Evolutionary conservation across 2,797 vertebrate genomes (phyloP), one percentile per base, ranked within the genome.

Genomic region (Karalla daura): DNA sequence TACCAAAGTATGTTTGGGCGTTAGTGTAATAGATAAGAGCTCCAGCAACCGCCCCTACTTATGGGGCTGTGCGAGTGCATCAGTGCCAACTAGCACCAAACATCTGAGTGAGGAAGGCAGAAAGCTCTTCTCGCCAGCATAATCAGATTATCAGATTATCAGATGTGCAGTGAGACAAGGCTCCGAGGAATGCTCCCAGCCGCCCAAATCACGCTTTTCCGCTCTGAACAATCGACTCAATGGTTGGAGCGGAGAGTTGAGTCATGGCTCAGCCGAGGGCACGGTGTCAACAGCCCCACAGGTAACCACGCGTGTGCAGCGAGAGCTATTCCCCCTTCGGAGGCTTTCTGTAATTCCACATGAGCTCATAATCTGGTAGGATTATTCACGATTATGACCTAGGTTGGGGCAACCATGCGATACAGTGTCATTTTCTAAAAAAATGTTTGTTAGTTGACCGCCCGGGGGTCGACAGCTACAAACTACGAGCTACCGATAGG

Each of bases 71-170:
- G 14, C 11, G 3, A 4, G 41, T 25, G 39, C 0, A 4, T 50
- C 37, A 13, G 21, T 39, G 24, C 32, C 65, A 52, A 68, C 14
- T 0, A 24, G 5, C 17, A 8, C 33, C 13, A 55, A 28, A 40
- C 55, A 52, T 65, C 27, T 63, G 61, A 59, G 70, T 40, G 52
- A 40, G 65, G 51, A 75, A 75, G 59, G 52, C 72, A 78, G 74
- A 83, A 74, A 80, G 70, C 62, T 63, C 52, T 44, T 64, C 61
- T 78, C 17, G 52, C 51, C 52, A 62, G 25, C 11, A 39, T 80
- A 81, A 91, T 88, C 86, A 76, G 86, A 90, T 91, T 80, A 87
- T 72, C 52, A 76, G 86, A 87, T 88, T 79, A 87, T 76, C 63
- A 60, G 35, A 3, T 73, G 63, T 49, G 78, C 56, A 40, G 52